Base-by-base conservation (phyloP, 2,888 invertebrate species). In the Lasioglossum malachurum region DNA sequence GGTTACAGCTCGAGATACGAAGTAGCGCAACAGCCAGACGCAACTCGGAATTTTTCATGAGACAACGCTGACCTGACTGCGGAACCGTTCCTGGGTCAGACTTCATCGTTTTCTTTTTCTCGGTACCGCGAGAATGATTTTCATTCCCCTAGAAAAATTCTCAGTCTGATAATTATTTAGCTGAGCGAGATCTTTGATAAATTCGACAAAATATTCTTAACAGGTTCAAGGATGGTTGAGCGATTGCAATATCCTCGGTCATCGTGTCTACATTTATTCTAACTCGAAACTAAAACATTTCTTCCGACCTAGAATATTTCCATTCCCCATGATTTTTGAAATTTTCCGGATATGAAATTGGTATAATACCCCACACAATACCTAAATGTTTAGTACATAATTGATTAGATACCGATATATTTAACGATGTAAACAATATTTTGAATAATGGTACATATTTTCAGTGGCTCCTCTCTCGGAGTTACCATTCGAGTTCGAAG, bases 41-140 rank as follows among this genome's bases (percentile, higher is more conserved):
- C 19, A 35, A 69, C 69, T 53, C 23, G 38, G 38, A 72, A 72
- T 72, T 72, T 72, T 44, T 72, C 71, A 72, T 41, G n/a, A 72
- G 41, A 44, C 38, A 72, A n/a, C 41, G 38, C 44, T 38, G 41
- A 72, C 44, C 71, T n/a, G 44, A 12, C 71, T 27, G n/a, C 38
- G 41, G 27, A 44, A 72, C 44, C 41, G 44, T 72, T 72, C 71
- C 38, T 27, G 71, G 71, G 16, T 72, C 44, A n/a, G 69, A 10
- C 69, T 12, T 41, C 38, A 3, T 27, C 12, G 12, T n/a, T 14
- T 72, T 27, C n/a, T 41, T 72, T 71, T 41, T 14, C 64, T 27
- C 5, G 7, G 44, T 16, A 44, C 2, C 44, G 44, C 35, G 41
- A 14, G 8, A 23, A 38, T 4, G 67, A 35, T 23, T 19, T 19